phyloP scores from a whole-genome alignment of 64 coral and sea anemone genomes.

The Cladopsammia gracilis region DNA sequence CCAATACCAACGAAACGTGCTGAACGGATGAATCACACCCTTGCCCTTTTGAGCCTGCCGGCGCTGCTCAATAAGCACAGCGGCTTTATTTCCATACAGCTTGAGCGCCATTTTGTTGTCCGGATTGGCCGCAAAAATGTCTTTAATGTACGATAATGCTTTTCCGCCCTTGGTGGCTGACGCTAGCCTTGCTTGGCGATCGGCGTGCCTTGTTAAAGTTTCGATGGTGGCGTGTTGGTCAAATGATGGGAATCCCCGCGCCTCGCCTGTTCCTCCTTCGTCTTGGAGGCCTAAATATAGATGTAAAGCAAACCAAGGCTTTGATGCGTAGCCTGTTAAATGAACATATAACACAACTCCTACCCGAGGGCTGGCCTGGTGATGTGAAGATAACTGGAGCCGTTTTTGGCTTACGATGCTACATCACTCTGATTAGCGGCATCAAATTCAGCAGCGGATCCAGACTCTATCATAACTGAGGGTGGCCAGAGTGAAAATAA shows the following conservation, averaged over 20 bases:
- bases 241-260: not conserved
- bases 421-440: too few species aligned
- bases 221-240: not conserved
- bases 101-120: slow-evolving; percentile 99
- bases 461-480: too few species aligned
- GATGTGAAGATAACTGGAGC: too few species aligned
- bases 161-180: not conserved
- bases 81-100: slow-evolving; percentile 96
- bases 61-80: slow-evolving; percentile 91
- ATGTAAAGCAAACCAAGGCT: too few species aligned
- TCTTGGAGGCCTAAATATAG: not conserved
- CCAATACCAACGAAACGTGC: slow-evolving; percentile 99
- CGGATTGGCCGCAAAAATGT: slow-evolving; percentile 87
- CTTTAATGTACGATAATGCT: slow-evolving; percentile 18
- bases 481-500: too few species aligned
- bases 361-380: too few species aligned
- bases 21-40: slow-evolving; percentile 97
- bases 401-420: too few species aligned
- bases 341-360: too few species aligned
- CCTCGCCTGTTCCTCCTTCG: not conserved
- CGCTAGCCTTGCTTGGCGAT: not conserved
- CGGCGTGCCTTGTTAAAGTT: slow-evolving; percentile 25
- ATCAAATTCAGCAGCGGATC: too few species aligned
- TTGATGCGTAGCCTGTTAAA: too few species aligned
- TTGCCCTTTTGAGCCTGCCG: slow-evolving; percentile 70